Conservation (phyloP, 2,113 vertebrate species). For the Oreochromis niloticus region DNA sequence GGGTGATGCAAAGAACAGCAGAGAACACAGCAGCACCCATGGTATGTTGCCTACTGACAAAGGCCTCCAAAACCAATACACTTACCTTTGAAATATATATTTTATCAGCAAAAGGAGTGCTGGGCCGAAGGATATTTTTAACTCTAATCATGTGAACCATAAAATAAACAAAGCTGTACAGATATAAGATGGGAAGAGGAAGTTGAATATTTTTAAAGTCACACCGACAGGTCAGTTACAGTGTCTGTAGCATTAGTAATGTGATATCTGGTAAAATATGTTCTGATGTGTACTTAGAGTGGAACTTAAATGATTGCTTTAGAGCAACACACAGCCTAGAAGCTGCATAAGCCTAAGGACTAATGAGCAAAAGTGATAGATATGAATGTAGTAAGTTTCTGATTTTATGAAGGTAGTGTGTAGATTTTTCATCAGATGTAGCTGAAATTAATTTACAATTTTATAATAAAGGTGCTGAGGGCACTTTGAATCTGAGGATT, state of each 20-base stretch:
- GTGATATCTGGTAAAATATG: background rate
- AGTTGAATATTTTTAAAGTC: background rate
- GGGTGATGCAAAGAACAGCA: conserved; percentile 56
- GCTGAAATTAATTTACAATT: background rate
- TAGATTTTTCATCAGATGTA: background rate
- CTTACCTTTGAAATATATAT: background rate
- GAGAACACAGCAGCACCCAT: conserved; percentile 62
- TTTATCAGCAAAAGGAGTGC: background rate
- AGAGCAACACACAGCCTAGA: background rate
- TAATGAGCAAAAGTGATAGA: accelerated
- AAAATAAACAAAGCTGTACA: background rate
- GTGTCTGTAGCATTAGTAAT: background rate
- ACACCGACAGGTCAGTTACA: background rate
- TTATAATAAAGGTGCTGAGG: background rate
- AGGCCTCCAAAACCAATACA: background rate
- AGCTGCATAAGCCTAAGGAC: background rate
- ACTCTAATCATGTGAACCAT: background rate
- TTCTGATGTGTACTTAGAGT: background rate
- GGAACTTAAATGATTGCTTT: background rate
- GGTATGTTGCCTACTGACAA: conserved; percentile 19
- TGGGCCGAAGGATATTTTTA: background rate
- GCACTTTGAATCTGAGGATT: background rate
- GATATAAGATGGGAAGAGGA: background rate
- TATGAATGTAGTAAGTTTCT: background rate
- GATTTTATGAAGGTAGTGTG: background rate